Conservation (phyloP, 2,888 invertebrate species). For the Clanis bilineata region DNA sequence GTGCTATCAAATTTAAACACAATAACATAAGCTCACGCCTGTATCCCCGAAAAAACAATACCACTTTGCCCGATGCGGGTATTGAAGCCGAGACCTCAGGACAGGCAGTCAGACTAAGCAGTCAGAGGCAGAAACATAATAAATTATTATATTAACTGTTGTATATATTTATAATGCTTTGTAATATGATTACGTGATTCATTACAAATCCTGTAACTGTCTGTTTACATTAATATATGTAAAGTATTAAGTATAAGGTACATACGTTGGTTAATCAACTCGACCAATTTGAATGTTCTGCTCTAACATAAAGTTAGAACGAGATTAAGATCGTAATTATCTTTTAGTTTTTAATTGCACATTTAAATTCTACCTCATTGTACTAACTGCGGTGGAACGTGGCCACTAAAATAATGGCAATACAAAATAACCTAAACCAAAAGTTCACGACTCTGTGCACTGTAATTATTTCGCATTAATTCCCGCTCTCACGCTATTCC, state of each 20-base stretch:
- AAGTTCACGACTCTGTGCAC: slow-evolving; percentile 30
- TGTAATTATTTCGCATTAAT: slow-evolving; percentile 55
- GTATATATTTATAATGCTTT: too few relatives aligned
- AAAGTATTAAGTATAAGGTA: background rate
- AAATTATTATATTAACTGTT: too few relatives aligned
- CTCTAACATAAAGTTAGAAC: background rate
- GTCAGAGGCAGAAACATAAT: too few relatives aligned
- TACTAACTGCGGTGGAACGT: background rate
- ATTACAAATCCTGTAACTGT: too few relatives aligned
- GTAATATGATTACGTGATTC: too few relatives aligned
- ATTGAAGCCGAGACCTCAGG: too few relatives aligned
- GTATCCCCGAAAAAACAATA: too few relatives aligned
- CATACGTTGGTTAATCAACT: background rate
- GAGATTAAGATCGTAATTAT: background rate
- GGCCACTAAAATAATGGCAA: background rate
- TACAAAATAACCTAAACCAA: slow-evolving; percentile 35
- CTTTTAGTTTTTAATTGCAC: background rate
- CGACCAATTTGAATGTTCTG: background rate
- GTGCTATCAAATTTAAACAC: too few relatives aligned
- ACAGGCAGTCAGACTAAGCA: too few relatives aligned
- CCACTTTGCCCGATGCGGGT: too few relatives aligned
- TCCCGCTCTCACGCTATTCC: slow-evolving; percentile 44
- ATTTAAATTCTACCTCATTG: background rate
- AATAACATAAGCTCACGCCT: too few relatives aligned
- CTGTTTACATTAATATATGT: too few relatives aligned